Conservation (phyloP, 2,888 invertebrate genomes). For the Lacanobia oleracea region DNA sequence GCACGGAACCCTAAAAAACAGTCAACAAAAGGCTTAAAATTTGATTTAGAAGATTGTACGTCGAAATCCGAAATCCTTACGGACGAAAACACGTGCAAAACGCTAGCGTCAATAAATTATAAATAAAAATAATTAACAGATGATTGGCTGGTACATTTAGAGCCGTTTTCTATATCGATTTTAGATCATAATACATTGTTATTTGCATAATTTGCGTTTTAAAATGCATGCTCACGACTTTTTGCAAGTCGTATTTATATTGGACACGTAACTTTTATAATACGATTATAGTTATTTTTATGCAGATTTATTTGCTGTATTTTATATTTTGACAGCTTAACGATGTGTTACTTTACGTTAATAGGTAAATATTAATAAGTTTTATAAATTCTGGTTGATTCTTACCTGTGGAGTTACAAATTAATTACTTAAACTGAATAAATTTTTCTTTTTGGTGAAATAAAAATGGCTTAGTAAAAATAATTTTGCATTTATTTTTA, state of each 20-base stretch:
- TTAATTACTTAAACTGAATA: background rate
- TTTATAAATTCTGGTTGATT: background rate
- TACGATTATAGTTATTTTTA: constrained; percentile 43
- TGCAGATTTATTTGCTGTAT: constrained; percentile 26
- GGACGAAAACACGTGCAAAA: background rate
- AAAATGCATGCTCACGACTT: constrained; percentile 47
- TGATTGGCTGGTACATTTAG: constrained; percentile 31
- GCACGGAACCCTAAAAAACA: too few relatives aligned
- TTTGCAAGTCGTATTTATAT: constrained; percentile 48
- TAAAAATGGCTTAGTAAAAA: too few relatives aligned
- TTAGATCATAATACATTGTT: constrained; percentile 19
- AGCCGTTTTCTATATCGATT: constrained; percentile 35
- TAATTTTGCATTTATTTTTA: background rate
- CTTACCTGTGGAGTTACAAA: background rate
- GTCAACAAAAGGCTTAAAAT: background rate
- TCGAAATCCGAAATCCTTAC: background rate
- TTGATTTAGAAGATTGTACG: background rate
- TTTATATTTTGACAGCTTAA: constrained; percentile 31
- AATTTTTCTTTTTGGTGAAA: background rate
- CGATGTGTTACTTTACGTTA: constrained; percentile 14
- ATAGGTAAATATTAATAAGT: background rate
- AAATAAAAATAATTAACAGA: constrained; percentile 18
- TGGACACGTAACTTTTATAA: constrained; percentile 24
- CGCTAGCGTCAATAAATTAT: background rate
- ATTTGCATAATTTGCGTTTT: constrained; percentile 55